Evolutionary conservation across 2,888 invertebrate species (phyloP), one percentile per base, ranked within the genome.

Genomic region (Hesperia comma): DNA sequence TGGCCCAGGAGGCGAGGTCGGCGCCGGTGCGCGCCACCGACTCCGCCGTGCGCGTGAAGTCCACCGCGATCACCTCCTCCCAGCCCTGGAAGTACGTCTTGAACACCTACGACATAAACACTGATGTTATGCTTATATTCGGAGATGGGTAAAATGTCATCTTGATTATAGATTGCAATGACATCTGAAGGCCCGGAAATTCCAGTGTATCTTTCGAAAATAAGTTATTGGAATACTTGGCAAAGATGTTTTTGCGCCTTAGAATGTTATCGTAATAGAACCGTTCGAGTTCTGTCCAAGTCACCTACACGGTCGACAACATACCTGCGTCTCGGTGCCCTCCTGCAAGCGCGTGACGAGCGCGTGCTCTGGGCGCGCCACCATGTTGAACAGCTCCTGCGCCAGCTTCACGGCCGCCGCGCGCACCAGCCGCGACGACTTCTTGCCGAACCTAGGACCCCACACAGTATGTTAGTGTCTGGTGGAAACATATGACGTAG

Each of bases 41-140:
- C 83, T 98, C 99, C 0, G 99, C 99, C 0, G 99, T 99, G 72
- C 99, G 95, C 0, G 99, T 99, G 87, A 98, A 99, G 92, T 99
- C 99, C 7, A 99, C 99, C 0, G 98, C 99, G 77, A 99, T 98
- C 17, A 99, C 98, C 88, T 99, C 99, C 83, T 99, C 99, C 99
- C 99, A 99, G 8, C 98, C 99, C 56, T 95, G 90, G 90, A 99
- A 99, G 89, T 99, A 99, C 0, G 97, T 97, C 88, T 99, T 99
- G 91, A 99, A 99, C 73, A 99, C 95, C 94, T 97, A 75, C 19
- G n/a, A 6, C 8, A 43, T 5, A 6, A 33, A 8, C 5, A 6
- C 6, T 33, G 6, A 8, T 17, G 19, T 51, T 21, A 7, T 26
- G 12, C 10, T 10, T 12, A 12, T 51, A 51, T 8, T 7, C 21